These are phyloP conservation scores for Monochamus alternatus DNA, from an alignment of 2,888 invertebrate genomes.

Conservation along the genomic window DNA sequence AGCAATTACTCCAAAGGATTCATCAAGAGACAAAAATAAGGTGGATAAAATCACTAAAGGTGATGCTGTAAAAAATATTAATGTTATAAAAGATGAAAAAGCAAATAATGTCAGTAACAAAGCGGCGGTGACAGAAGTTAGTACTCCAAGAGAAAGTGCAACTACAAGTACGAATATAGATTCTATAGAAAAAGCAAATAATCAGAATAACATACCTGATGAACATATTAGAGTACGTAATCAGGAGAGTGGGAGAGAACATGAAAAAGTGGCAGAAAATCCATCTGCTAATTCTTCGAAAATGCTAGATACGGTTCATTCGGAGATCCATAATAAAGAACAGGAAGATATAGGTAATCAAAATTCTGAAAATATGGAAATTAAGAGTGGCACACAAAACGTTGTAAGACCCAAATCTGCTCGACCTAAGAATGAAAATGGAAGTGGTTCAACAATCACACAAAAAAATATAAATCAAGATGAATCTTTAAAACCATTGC, in stretches of 20 bases:
- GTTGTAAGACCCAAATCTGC: conserved; percentile 65
- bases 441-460: conserved; percentile 41
- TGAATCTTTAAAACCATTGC: conserved; percentile 28
- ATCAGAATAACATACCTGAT: too few species aligned
- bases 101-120: not conserved
- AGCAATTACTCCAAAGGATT: conserved; percentile 37
- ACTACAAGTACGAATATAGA: not conserved
- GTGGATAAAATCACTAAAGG: conserved; percentile 37
- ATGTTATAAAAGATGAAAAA: conserved; percentile 23
- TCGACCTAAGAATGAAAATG: conserved; percentile 63
- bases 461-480: conserved; percentile 52
- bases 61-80: conserved; percentile 26
- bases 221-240: too few species aligned
- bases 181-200: not conserved
- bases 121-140: not conserved
- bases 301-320: not conserved
- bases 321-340: not conserved
- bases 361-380: conserved; percentile 26
- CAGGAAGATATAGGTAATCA: conserved; percentile 38
- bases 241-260: not conserved
- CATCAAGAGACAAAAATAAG: conserved; percentile 31
- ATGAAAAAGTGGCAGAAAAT: not conserved
- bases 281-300: not conserved
- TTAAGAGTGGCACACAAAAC: conserved; percentile 40
- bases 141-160: not conserved